A percentile compares a stretch with the other conserved stretches of the same genome.
phyloP scores from a whole-genome alignment of 2,888 invertebrate species.

The Nemoura dubitans region DNA sequence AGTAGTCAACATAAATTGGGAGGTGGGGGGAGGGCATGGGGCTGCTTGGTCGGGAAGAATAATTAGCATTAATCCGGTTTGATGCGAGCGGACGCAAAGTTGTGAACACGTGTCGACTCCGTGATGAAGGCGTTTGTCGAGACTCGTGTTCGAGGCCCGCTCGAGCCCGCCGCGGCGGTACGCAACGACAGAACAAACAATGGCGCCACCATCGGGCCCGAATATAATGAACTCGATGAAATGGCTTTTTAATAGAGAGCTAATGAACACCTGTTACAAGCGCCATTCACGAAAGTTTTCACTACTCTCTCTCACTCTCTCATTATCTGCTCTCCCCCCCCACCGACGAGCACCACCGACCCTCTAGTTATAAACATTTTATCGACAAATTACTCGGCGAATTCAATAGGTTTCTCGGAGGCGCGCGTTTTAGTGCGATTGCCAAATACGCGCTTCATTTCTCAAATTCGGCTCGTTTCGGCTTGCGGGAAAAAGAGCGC shows the following conservation, averaged over 20 bases:
- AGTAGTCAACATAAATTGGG: too few relatives aligned
- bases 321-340: not conserved
- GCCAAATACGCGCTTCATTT: not conserved
- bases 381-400: constrained; percentile 12
- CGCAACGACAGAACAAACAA: too few relatives aligned
- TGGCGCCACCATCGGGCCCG: not conserved
- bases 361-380: not conserved
- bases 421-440: not conserved
- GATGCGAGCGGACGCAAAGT: not conserved
- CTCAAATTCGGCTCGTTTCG: constrained; percentile 12
- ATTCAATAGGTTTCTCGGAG: not conserved
- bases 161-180: not conserved
- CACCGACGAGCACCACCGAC: not conserved
- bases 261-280: constrained; percentile 32
- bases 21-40: not conserved
- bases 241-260: constrained; percentile 14
- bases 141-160: not conserved
- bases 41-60: constrained; percentile 15
- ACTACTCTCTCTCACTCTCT: not conserved
- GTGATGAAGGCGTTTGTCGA: not conserved
- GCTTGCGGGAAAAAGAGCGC: not conserved
- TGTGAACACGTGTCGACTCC: not conserved
- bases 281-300: not conserved
- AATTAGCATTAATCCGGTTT: not conserved
- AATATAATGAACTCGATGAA: constrained; percentile 34